Percentiles rank a stretch among this genome's conserved stretches.
Evolutionary conservation across 2,888 invertebrate species (phyloP).

Genomic region (Gymnosoma rotundatum): DNA sequence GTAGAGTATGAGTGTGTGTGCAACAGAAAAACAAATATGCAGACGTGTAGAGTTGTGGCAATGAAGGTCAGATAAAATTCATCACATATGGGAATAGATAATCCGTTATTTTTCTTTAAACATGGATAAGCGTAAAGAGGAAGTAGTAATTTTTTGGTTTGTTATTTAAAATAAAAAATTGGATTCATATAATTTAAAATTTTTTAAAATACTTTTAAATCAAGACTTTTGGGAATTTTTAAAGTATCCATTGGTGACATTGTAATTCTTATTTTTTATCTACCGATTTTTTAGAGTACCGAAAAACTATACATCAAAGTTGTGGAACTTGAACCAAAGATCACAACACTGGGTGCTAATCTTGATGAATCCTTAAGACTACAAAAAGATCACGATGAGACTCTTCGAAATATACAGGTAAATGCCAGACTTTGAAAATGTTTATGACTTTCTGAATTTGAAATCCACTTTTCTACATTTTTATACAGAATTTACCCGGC

Average conservation of each 20-base stretch:
- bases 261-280: conserved; percentile 7
- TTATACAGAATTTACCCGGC: conserved; percentile 90
- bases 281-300: conserved; percentile 86
- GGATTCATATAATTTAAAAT: too few species aligned
- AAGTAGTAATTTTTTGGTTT: conserved; percentile 37
- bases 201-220: background rate
- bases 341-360: conserved; percentile 90
- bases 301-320: conserved; percentile 92
- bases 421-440: background rate
- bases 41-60: conserved; percentile 40
- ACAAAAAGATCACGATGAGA: conserved; percentile 91
- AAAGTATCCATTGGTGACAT: background rate
- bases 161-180: background rate
- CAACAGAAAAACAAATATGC: conserved; percentile 9
- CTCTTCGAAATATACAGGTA: conserved; percentile 92
- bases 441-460: background rate
- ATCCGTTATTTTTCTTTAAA: conserved; percentile 63
- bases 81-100: conserved; percentile 52
- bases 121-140: conserved; percentile 30
- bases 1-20: background rate
- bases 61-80: conserved; percentile 66
- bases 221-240: conserved; percentile 58
- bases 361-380: conserved; percentile 89
- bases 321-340: conserved; percentile 91
- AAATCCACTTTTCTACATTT: background rate